Evolutionary conservation across 2,113 vertebrate genomes (phyloP).

Genomic region (Cynopterus brachyotis): DNA sequence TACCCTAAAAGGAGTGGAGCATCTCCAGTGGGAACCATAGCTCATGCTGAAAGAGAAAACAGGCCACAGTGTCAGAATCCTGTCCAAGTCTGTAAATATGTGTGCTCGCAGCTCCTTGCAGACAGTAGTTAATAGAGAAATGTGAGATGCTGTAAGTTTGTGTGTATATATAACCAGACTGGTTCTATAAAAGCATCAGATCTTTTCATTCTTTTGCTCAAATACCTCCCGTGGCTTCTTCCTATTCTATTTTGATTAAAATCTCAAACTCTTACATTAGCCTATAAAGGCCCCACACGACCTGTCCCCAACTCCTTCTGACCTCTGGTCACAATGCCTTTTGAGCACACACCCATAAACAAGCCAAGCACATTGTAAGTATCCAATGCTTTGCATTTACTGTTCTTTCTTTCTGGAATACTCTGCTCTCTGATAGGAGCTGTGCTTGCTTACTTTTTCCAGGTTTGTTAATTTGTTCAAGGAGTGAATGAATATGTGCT

Average conservation of each 20-base stretch:
- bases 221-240: background rate
- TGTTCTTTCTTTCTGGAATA: background rate
- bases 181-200: background rate
- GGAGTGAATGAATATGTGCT: background rate
- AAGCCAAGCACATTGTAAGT: background rate
- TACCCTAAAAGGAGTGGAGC: background rate
- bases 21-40: background rate
- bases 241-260: background rate
- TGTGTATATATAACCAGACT: background rate
- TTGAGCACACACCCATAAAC: fast-evolving
- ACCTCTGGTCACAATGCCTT: background rate
- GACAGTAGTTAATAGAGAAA: background rate
- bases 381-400: background rate
- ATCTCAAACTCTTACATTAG: background rate
- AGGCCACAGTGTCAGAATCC: too few relatives aligned
- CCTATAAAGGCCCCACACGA: fast-evolving
- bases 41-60: background rate
- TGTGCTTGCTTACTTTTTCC: background rate
- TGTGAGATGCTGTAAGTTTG: background rate
- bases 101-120: background rate
- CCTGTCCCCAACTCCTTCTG: background rate
- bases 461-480: background rate
- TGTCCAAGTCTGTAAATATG: background rate
- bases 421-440: background rate
- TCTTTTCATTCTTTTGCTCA: background rate